Evolutionary conservation across 2,113 vertebrate genomes (phyloP).

Genomic region (Limnothrissa miodon): DNA sequence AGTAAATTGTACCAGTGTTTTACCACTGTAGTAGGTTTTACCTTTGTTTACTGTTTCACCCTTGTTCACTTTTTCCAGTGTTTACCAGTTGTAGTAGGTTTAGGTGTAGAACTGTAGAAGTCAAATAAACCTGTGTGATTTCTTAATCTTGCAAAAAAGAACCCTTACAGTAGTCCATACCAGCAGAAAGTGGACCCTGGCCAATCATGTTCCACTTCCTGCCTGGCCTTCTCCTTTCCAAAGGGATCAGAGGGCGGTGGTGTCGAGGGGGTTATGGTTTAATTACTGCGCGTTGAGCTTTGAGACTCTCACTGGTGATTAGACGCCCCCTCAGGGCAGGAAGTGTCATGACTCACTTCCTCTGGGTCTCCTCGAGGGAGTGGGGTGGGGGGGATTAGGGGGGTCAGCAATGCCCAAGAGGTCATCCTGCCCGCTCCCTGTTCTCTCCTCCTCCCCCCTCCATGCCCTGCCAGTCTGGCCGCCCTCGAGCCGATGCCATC

Average conservation of each 20-base stretch:
- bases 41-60: too few species aligned
- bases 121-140: neutral
- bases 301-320: neutral
- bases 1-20: too few species aligned
- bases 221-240: neutral
- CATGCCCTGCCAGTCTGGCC: neutral
- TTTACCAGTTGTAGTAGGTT: too few species aligned
- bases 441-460: neutral
- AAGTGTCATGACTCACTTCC: neutral
- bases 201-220: neutral
- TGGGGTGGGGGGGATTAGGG: too few species aligned
- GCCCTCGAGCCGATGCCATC: neutral
- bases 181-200: neutral
- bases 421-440: neutral
- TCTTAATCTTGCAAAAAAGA: too few species aligned
- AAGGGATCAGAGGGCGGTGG: neutral
- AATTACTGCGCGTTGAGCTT: neutral
- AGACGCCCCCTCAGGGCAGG: neutral
- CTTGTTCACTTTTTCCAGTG: too few species aligned
- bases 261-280: neutral
- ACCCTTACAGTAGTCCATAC: too few species aligned
- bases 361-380: neutral
- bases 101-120: neutral
- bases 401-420: neutral
- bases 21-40: too few species aligned